These are phyloP conservation scores for Centropus bengalensis DNA, from an alignment of 2,113 vertebrate species.

Conservation along the genomic window DNA sequence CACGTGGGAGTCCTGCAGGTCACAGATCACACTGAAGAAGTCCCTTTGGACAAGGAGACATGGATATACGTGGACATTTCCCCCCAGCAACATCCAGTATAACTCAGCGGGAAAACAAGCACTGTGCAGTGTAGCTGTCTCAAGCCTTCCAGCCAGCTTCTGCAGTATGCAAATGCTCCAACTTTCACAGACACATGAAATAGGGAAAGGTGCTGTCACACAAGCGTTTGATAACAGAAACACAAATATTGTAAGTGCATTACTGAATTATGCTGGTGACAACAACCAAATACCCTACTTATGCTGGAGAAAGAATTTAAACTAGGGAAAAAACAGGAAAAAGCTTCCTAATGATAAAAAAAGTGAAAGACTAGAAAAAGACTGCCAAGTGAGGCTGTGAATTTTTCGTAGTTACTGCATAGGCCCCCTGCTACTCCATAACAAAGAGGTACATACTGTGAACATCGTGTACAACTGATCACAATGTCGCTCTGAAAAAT, in stretches of 20 bases:
- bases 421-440: neutral
- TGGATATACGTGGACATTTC: neutral
- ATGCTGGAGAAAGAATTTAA: neutral
- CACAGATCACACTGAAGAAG: rapidly evolving
- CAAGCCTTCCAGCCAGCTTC: neutral
- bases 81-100: neutral
- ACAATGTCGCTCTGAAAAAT: neutral
- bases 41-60: neutral
- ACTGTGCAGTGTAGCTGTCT: neutral
- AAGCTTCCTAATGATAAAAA: neutral
- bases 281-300: neutral
- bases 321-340: neutral
- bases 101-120: neutral
- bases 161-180: neutral
- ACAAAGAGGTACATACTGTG: rapidly evolving
- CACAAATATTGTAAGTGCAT: rapidly evolving
- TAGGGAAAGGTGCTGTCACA: neutral
- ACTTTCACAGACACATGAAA: neutral
- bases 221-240: neutral
- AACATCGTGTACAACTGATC: neutral
- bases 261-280: neutral
- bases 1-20: rapidly evolving
- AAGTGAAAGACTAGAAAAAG: neutral
- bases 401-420: neutral
- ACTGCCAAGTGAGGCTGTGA: neutral